Conservation (phyloP, 2,888 invertebrate genomes). For the Linnaemya tessellans region DNA sequence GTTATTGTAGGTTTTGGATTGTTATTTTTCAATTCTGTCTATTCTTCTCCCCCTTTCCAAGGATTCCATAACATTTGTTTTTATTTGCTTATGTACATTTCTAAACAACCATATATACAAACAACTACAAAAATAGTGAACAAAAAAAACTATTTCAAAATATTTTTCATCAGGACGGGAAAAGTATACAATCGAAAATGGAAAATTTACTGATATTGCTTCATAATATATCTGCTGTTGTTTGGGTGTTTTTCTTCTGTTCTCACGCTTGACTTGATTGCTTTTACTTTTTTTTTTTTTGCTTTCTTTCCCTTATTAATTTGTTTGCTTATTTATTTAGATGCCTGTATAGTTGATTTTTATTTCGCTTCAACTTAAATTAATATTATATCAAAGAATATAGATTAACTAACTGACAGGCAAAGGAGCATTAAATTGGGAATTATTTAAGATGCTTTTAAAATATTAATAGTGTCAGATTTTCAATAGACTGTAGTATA, state of each 20-base stretch:
- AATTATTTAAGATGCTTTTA: too few species aligned
- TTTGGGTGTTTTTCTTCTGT: constrained; percentile 46
- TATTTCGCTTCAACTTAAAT: constrained; percentile 40
- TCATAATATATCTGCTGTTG: neutral
- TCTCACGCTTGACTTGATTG: constrained; percentile 48
- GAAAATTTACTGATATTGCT: constrained; percentile 33
- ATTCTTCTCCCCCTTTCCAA: neutral
- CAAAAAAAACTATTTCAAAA: constrained; percentile 4
- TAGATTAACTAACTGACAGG: neutral
- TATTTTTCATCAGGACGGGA: constrained; percentile 14
- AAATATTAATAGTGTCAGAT: too few species aligned
- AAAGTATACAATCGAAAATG: constrained; percentile 9
- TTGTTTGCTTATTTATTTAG: constrained; percentile 1
- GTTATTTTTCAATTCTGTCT: constrained; percentile 3
- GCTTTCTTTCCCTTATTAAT: neutral
- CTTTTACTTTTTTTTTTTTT: constrained; percentile 9
- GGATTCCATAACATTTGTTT: constrained; percentile 49
- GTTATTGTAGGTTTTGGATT: constrained; percentile 15
- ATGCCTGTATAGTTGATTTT: constrained; percentile 2
- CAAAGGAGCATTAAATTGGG: too few species aligned
- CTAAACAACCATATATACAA: neutral
- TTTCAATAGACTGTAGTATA: too few species aligned
- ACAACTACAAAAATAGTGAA: neutral
- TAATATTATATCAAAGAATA: constrained; percentile 34
- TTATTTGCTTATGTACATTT: constrained; percentile 10